Percentiles rank a stretch among this genome's conserved stretches.
Evolutionary conservation across 2,888 invertebrate species (phyloP).

Genomic region (Agrenia bidenticulata): DNA sequence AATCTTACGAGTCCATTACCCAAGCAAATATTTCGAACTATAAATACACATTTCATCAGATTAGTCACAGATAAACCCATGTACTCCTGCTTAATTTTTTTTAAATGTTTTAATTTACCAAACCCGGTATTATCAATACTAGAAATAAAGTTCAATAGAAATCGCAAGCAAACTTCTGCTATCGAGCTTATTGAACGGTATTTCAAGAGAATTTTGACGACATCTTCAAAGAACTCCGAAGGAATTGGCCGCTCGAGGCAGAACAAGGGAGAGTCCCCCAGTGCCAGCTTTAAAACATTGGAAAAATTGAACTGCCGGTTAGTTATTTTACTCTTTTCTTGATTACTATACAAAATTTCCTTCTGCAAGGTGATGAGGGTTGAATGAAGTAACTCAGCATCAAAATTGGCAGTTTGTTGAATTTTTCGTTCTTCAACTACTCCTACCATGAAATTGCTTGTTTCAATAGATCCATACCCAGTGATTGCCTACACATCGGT

Average conservation of each 20-base stretch:
- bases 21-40: constrained; percentile 7
- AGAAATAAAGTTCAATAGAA: constrained; percentile 18
- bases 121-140: constrained; percentile 2
- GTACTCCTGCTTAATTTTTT: neutral
- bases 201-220: constrained; percentile 17
- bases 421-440: constrained; percentile 3
- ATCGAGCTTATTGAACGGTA: constrained; percentile 1
- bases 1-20: constrained; percentile 16
- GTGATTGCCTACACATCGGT: constrained; percentile 13
- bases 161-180: constrained; percentile 16
- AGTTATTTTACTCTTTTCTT: neutral
- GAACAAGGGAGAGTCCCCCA: constrained; percentile 22
- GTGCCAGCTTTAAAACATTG: constrained; percentile 23
- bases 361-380: constrained; percentile 2
- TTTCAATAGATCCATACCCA: constrained; percentile 9
- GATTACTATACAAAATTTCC: neutral
- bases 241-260: constrained; percentile 13
- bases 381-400: constrained; percentile 2
- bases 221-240: constrained; percentile 14
- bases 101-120: neutral
- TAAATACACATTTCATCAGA: neutral
- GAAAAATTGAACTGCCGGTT: constrained; percentile 15
- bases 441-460: neutral
- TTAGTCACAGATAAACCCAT: neutral
- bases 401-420: constrained; percentile 14